Conservation (phyloP, 64 coral and sea anemone genomes). For the Anthopleura sola region DNA sequence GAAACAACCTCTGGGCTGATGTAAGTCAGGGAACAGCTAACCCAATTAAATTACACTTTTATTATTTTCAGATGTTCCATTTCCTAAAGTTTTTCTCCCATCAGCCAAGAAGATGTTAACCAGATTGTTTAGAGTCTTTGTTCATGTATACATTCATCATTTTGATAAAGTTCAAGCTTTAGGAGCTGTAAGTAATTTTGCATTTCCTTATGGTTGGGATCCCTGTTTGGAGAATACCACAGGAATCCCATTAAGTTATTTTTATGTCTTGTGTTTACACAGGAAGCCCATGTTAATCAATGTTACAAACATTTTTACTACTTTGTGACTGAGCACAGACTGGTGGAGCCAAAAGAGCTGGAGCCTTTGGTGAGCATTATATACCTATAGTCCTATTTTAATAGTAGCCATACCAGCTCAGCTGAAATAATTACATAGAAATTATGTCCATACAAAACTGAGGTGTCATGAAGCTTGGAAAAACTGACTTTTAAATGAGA, state of each 20-base stretch:
- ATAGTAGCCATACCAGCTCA: too few species aligned
- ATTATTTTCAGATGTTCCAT: conserved; percentile 89
- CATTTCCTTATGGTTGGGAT: background rate
- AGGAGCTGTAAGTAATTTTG: conserved; percentile 78
- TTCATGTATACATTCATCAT: conserved; percentile 99
- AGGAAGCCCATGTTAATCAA: conserved; percentile 99
- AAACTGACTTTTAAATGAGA: too few species aligned
- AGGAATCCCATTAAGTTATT: background rate
- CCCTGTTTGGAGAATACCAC: background rate
- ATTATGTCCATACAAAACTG: too few species aligned
- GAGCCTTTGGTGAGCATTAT: conserved; percentile 84
- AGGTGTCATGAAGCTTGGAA: too few species aligned
- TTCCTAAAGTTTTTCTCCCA: conserved; percentile 86
- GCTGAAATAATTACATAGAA: too few species aligned
- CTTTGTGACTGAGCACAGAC: conserved; percentile 88
- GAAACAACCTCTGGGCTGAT: too few species aligned
- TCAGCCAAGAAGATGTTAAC: conserved; percentile 95
- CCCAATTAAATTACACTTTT: background rate
- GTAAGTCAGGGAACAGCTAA: background rate
- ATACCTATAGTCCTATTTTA: too few species aligned
- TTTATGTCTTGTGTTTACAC: background rate
- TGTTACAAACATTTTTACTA: conserved; percentile 99
- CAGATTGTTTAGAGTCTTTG: conserved; percentile 98
- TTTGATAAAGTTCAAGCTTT: conserved; percentile 85
- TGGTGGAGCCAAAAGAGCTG: conserved; percentile 89